Base-by-base conservation (phyloP, 2,888 invertebrate genomes). In the Meganola albula region DNA sequence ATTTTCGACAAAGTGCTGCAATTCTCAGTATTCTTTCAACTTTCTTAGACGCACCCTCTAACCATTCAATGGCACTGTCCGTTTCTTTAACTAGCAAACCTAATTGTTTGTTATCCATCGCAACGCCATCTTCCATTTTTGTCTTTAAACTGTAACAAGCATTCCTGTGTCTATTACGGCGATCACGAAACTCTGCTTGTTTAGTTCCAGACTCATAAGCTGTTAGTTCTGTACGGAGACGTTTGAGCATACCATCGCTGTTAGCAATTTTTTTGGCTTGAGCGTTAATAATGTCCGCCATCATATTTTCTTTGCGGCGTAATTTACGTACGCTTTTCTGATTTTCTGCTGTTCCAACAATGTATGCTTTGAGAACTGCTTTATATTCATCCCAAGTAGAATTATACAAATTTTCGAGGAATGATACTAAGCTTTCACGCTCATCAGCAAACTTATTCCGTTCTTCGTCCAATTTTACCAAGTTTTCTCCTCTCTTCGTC, bases 1-100 rank as follows among this genome's bases (percentile, higher is more conserved):
- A 86, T 60, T 88, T 89, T 20, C 86, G 66, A 43, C 90, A 89
- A n/a, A 86, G 68, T 12, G 76, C 74, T 12, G 83, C 78, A 42
- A 90, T 53, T 12, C 83, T 78, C 25, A 88, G 53, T 27, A 90
- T 82, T 49, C 79, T 82, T 36, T 87, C 82, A 3, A 87, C 88
- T 56, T 87, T 88, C 33, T 68, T 64, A 16, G 62, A 53, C 1
- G 84, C 70, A 2, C 53, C 52, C 42, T 76, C 62, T 2, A 89
- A 53, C 72, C 82, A 72, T 40, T 75, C 73, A 1, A 84, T 44
- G 7, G 75, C 44, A n/a, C 63, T 61, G 39, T 86, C 79, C 1
- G 88, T 76, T 10, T 46, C 51, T 37, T 61, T 68, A 1, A 85
- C 85, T 34, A 85, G 59, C 37, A 32, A 38, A 4, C 58, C 62